These are phyloP conservation scores for Tachyglossus aculeatus DNA, from an alignment of 2,797 vertebrate genomes.

Conservation along the genomic window DNA sequence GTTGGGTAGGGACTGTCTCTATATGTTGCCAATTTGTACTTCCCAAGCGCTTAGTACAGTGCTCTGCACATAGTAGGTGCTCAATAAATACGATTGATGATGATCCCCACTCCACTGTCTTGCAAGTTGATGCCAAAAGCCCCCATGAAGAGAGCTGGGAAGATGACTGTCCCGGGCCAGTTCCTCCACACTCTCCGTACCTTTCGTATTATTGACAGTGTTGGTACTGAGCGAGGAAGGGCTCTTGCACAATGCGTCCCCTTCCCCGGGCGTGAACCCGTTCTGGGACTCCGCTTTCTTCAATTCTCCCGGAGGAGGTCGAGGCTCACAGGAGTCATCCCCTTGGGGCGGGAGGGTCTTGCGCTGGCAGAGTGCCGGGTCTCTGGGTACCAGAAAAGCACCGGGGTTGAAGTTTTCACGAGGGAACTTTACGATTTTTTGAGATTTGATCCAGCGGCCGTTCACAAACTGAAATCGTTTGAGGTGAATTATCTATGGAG, in stretches of 20 bases:
- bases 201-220: constrained; percentile 83
- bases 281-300: constrained; percentile 73
- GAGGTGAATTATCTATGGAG: constrained; percentile 91
- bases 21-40: too few species aligned
- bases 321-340: constrained; percentile 77
- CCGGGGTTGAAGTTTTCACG: constrained; percentile 91
- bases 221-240: constrained; percentile 79
- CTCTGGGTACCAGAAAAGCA: constrained; percentile 93
- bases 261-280: constrained; percentile 69
- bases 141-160: too few species aligned
- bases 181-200: constrained; percentile 59
- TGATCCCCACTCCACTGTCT: too few species aligned
- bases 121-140: too few species aligned
- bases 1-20: too few species aligned
- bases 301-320: constrained; percentile 57
- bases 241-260: constrained; percentile 72
- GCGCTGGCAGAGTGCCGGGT: constrained; percentile 78
- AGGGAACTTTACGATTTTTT: constrained; percentile 98
- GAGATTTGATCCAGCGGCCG: constrained; percentile 98
- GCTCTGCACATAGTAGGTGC: too few species aligned
- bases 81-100: too few species aligned
- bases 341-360: constrained; percentile 78
- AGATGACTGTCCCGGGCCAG: neutral
- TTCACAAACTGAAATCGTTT: constrained; percentile 99
- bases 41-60: too few species aligned